Conservation (phyloP, 2,797 vertebrate genomes). For the Bucorvus abyssinicus region DNA sequence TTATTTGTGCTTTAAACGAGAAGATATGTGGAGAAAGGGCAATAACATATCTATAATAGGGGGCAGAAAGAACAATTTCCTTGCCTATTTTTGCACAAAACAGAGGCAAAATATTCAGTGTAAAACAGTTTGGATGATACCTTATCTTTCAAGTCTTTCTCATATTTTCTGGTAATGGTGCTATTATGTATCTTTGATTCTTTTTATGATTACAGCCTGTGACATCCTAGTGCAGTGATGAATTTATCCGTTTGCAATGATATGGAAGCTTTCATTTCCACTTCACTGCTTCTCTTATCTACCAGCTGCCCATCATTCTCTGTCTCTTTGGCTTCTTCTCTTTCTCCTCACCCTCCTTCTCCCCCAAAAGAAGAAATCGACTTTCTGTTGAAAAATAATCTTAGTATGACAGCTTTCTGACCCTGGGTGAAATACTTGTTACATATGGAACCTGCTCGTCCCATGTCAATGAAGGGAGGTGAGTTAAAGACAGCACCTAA, state of each 20-base stretch:
- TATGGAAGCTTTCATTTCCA: conserved; percentile 48
- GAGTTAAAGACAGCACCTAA: neutral
- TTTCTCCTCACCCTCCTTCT: neutral
- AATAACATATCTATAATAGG: neutral
- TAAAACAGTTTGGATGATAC: conserved; percentile 27
- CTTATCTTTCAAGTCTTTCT: conserved; percentile 37
- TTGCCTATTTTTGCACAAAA: conserved; percentile 35
- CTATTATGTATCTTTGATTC: conserved; percentile 36
- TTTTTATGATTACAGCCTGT: conserved; percentile 51
- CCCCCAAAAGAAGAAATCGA: neutral
- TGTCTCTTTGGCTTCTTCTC: neutral
- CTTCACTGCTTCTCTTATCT: conserved; percentile 47
- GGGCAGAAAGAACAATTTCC: neutral
- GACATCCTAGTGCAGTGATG: conserved; percentile 17
- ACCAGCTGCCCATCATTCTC: conserved; percentile 19
- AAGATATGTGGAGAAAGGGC: neutral
- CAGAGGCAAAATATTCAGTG: conserved; percentile 34
- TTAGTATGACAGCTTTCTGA: neutral
- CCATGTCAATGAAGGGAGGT: neutral
- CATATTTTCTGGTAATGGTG: conserved; percentile 6
- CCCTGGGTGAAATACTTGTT: neutral
- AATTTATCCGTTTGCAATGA: conserved; percentile 37
- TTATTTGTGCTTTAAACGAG: conserved; percentile 51
- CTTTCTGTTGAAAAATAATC: conserved; percentile 8
- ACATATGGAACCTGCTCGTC: neutral